A percentile compares a stretch with the other conserved stretches of the same genome.
Evolutionary conservation across 2,888 invertebrate genomes (phyloP).

Genomic region (Idaea aversata): DNA sequence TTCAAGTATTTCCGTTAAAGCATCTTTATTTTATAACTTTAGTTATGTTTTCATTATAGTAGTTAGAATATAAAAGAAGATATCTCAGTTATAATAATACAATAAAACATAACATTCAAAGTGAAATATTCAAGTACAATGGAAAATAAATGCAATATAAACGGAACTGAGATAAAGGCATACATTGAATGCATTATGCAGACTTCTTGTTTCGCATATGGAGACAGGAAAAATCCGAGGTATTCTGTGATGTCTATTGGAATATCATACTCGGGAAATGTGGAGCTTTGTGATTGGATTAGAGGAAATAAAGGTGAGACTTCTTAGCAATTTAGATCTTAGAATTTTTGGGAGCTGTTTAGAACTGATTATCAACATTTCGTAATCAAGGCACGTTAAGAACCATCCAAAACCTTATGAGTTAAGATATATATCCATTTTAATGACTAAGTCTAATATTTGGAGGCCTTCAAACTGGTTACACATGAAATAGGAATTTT

Average conservation of each 20-base stretch:
- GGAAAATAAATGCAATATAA: slow-evolving; percentile 33
- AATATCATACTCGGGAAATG: neutral
- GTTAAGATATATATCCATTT: too few species aligned
- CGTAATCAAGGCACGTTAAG: too few species aligned
- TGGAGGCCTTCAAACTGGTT: too few species aligned
- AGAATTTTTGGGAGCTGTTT: too few species aligned
- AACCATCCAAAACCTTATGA: too few species aligned
- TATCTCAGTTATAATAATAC: slow-evolving; percentile 9
- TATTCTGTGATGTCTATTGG: slow-evolving; percentile 16
- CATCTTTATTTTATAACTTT: neutral
- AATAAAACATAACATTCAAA: slow-evolving; percentile 20
- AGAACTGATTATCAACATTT: too few species aligned
- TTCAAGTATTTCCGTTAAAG: too few species aligned
- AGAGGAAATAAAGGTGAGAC: neutral
- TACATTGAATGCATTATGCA: slow-evolving; percentile 37
- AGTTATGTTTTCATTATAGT: neutral
- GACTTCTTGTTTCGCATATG: slow-evolving; percentile 27
- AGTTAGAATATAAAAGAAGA: slow-evolving; percentile 10
- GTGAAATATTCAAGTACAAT: slow-evolving; percentile 8
- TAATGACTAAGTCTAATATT: too few species aligned
- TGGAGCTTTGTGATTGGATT: neutral
- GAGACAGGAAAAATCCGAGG: slow-evolving; percentile 30
- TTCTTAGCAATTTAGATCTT: too few species aligned
- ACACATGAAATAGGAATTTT: too few species aligned
- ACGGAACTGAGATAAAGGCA: slow-evolving; percentile 26